phyloP scores from a whole-genome alignment of 2,797 vertebrate species.

The Peromyscus nudipes region DNA sequence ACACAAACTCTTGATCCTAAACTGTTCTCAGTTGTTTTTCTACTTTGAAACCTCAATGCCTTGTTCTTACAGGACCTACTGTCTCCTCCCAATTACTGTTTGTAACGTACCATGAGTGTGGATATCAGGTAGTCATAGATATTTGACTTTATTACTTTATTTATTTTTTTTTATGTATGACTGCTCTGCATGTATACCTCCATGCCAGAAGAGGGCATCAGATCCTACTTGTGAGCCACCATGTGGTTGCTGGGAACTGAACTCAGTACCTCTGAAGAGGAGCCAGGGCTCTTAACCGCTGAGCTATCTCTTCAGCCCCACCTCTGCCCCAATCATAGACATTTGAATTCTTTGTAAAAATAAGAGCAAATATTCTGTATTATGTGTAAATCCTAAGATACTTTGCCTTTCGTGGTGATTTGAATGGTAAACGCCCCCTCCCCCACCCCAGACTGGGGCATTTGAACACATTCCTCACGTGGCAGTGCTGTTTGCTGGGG shows the following conservation, averaged over 20 bases:
- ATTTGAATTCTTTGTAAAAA: slow-evolving; percentile 44
- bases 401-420: background rate
- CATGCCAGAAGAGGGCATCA: background rate
- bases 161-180: background rate
- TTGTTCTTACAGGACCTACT: background rate
- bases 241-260: background rate
- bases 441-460: too few relatives aligned
- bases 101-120: background rate
- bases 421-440: background rate
- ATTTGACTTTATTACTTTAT: background rate
- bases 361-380: background rate
- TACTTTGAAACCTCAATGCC: background rate
- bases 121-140: background rate
- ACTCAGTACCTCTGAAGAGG: background rate
- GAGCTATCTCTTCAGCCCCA: background rate
- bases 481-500: background rate
- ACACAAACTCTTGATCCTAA: background rate
- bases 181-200: background rate
- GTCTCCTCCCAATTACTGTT: background rate
- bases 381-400: background rate
- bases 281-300: background rate
- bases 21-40: background rate
- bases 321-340: background rate
- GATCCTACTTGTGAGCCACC: background rate
- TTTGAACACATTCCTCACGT: background rate